Evolutionary conservation across 2,113 vertebrate genomes (phyloP).

Genomic region (Mus pahari): DNA sequence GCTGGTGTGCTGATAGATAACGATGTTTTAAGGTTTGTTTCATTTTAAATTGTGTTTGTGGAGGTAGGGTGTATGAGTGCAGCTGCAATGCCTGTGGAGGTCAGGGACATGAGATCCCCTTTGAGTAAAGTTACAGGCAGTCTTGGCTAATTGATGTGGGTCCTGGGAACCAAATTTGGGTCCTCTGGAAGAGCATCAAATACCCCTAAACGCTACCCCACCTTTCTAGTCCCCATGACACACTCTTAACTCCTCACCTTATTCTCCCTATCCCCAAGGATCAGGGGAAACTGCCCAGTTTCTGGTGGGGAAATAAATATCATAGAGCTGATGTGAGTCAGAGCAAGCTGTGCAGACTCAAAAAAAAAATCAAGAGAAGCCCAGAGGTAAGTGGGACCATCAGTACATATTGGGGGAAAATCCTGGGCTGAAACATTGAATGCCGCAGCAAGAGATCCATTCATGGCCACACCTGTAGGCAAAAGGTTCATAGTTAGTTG

Average conservation of each 20-base stretch:
- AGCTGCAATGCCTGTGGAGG: fast-evolving
- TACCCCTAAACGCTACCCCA: background rate
- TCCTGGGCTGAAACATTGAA: background rate
- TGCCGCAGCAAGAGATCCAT: background rate
- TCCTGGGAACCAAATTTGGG: background rate
- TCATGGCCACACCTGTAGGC: background rate
- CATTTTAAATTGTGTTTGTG: background rate
- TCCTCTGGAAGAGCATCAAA: background rate
- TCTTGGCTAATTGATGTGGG: background rate
- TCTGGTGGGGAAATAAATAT: background rate
- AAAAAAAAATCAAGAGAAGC: background rate
- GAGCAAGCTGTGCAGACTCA: background rate
- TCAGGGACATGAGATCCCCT: background rate
- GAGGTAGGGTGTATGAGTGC: background rate
- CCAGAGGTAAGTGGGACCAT: background rate
- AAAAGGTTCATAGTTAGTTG: too few species aligned
- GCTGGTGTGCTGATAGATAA: too few species aligned
- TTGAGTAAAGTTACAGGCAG: background rate
- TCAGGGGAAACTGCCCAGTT: background rate
- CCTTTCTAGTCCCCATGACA: background rate
- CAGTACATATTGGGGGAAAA: background rate
- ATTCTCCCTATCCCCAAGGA: background rate
- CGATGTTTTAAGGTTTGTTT: background rate
- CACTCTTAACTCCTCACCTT: background rate
- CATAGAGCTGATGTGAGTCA: background rate